These are phyloP conservation scores for Polyodon spathula DNA, from an alignment of 2,113 vertebrate species.

Conservation along the genomic window DNA sequence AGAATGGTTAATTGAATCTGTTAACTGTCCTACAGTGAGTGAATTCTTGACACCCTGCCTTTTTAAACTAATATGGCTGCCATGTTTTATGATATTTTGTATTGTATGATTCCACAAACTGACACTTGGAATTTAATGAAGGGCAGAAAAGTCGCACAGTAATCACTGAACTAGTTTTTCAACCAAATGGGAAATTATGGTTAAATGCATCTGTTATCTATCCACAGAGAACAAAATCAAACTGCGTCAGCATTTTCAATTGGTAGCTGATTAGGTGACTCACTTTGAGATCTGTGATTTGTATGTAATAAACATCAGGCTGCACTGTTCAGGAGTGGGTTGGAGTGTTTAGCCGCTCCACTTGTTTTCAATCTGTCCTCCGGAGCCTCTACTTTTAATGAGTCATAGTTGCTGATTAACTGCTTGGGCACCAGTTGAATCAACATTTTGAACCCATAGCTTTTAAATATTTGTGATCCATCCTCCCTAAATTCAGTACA, in stretches of 20 bases:
- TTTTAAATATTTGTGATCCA: too few relatives aligned
- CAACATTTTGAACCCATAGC: too few relatives aligned
- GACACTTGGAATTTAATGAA: not conserved
- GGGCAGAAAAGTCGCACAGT: not conserved
- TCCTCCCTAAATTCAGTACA: too few relatives aligned
- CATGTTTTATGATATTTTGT: not conserved
- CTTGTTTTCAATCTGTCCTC: not conserved
- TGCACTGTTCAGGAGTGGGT: not conserved
- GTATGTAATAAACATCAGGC: not conserved
- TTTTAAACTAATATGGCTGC: too few relatives aligned
- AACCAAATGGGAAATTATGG: not conserved
- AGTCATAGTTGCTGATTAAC: too few relatives aligned
- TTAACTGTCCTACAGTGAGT: too few relatives aligned
- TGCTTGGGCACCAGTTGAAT: too few relatives aligned
- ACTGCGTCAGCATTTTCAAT: not conserved
- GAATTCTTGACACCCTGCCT: too few relatives aligned
- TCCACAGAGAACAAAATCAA: not conserved
- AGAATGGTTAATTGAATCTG: too few relatives aligned
- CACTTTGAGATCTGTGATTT: not conserved
- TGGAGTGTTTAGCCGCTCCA: not conserved
- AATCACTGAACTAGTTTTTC: not conserved
- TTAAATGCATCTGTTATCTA: not conserved
- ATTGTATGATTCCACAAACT: not conserved
- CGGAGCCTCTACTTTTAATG: too few relatives aligned
- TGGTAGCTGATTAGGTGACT: not conserved